Evolutionary conservation across 2,113 vertebrate species (phyloP).

Genomic region (Oreochromis spilurus): DNA sequence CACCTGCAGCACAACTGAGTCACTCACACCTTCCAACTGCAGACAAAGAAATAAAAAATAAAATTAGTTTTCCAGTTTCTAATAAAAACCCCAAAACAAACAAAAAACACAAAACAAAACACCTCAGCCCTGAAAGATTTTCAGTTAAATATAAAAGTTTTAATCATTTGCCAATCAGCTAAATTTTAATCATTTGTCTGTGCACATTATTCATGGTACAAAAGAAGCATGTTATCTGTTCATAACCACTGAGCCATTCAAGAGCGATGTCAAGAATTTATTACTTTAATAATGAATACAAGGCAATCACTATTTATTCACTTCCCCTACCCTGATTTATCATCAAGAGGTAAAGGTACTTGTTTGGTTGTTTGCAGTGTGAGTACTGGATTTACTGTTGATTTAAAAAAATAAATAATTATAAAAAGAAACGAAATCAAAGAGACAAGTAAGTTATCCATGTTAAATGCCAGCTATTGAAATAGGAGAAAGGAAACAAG

Average conservation of each 20-base stretch:
- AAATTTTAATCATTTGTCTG: neutral
- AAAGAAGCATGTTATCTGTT: neutral
- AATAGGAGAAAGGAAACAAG: neutral
- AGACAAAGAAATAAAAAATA: neutral
- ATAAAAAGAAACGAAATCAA: neutral
- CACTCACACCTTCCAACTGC: slow-evolving; percentile 92
- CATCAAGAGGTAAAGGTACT: neutral
- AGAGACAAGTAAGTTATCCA: neutral
- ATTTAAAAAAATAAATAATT: neutral
- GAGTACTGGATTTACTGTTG: neutral
- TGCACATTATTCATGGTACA: neutral
- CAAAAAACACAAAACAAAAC: neutral
- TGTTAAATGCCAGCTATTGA: neutral
- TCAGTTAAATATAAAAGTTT: neutral
- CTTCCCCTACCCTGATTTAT: neutral
- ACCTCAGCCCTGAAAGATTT: neutral
- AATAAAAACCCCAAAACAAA: fast-evolving
- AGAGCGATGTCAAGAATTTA: neutral
- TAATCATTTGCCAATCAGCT: neutral
- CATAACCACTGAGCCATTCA: neutral
- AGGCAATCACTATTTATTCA: neutral
- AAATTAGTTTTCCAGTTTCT: neutral
- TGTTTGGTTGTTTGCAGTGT: neutral
- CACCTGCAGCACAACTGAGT: slow-evolving; percentile 93
- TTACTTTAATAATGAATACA: neutral